phyloP scores from a whole-genome alignment of 2,888 invertebrate genomes.

The Monochamus alternatus region DNA sequence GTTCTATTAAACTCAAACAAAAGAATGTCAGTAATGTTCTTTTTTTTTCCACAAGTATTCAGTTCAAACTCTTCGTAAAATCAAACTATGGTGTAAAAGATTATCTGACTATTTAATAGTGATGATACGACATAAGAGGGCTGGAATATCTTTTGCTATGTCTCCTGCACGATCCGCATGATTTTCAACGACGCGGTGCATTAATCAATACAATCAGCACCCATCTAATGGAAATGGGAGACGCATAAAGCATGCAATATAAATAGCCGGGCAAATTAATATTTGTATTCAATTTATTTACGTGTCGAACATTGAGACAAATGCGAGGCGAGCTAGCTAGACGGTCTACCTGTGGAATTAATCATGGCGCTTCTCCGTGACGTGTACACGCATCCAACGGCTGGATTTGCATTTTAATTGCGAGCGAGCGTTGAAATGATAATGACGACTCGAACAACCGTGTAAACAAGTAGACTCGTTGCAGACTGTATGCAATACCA shows the following conservation, averaged over 20 bases:
- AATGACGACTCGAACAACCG: constrained; percentile 73
- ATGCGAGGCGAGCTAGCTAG: constrained; percentile 62
- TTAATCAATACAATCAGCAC: constrained; percentile 53
- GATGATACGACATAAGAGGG: background rate
- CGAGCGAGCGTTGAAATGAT: constrained; percentile 77
- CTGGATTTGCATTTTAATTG: constrained; percentile 74
- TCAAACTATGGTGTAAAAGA: too few relatives aligned
- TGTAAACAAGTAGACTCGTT: constrained; percentile 67
- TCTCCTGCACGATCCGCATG: constrained; percentile 5
- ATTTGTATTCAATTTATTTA: constrained; percentile 64
- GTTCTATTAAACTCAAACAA: too few relatives aligned
- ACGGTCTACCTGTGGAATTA: constrained; percentile 71
- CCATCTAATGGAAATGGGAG: constrained; percentile 56
- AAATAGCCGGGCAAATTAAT: constrained; percentile 61
- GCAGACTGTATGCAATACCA: constrained; percentile 42
- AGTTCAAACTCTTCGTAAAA: too few relatives aligned
- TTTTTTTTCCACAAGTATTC: too few relatives aligned
- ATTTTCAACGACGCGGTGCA: constrained; percentile 15
- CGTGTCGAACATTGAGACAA: constrained; percentile 64
- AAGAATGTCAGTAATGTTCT: too few relatives aligned
- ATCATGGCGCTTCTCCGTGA: constrained; percentile 71
- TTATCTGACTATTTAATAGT: too few relatives aligned
- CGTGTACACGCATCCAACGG: constrained; percentile 72
- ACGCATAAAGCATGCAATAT: constrained; percentile 56
- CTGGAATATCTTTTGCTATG: background rate